Evolutionary conservation across 2,888 invertebrate species (phyloP), one percentile per base, ranked within the genome.

Genomic region (Agrochola lota): DNA sequence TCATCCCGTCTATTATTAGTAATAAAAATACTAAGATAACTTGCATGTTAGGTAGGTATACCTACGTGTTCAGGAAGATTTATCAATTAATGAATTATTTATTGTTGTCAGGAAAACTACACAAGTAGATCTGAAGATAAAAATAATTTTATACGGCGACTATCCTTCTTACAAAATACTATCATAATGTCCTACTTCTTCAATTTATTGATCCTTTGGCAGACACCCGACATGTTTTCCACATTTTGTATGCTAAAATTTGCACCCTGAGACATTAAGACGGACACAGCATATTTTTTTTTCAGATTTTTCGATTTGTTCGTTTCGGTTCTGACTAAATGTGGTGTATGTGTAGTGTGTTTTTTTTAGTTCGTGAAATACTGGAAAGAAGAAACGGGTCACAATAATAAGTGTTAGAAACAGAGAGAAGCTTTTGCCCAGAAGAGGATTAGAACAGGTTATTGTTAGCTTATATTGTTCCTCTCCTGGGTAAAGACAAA

Each of bases 11-110:
- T 60, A 26, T 7, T 43, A 43, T 17, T 15, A 40, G 12, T 67
- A 2, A 26, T 55, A 20, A 52, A 62, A 43, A 63, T 35, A 23
- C 30, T 46, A 35, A 35, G 3, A 57, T 26, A 55, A 23, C 17
- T 20, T 57, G 8, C 8, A 23, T 46, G 2, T 46, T 46, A 46
- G 46, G 46, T 17, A 17, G 11, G 43, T 23, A 40, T 49, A 52
- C 20, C 8, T 7, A 49, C 17, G 2, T 30, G 20, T 46, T 60
- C 77, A 80, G 77, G 46, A 81, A 81, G 46, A 60, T 63, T 70
- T 40, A 77, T 40, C n/a, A 63, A n/a, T 55, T 46, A 20, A 77
- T 81, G 8, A 81, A 81, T 73, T 57, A 73, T 77, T 49, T 70
- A 77, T 66, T 81, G 17, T 60, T 57, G 46, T 23, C 72, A 63